Base-by-base conservation (phyloP, 2,797 vertebrate species). In the Chelon auratus region DNA sequence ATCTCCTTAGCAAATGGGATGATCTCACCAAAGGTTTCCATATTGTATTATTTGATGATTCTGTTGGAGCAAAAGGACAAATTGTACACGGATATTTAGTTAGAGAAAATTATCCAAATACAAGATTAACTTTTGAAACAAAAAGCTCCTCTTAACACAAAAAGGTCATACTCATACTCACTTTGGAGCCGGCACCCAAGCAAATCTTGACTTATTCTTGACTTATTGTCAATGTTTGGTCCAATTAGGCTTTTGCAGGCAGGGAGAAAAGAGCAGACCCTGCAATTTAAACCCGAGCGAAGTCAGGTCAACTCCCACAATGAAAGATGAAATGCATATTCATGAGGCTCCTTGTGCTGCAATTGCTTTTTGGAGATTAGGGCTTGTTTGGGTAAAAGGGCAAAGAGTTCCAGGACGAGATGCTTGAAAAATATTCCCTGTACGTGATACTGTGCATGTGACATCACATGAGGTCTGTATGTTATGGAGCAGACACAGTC, bases 1-100 rank as follows among this genome's bases (percentile, higher is more conserved):
- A 97, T 91, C 77, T 97, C 96, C 52, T 87, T 96, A 47, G 95
- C 95, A 4, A 98, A 97, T 5, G 95, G 96, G 68, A 97, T 91
- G 78, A 98, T 87, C 86, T 97, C 96, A 0, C 93, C 92, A 57
- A 96, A 83, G 14, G 86, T 93, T 59, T 96, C 95, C 97, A 97
- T 98, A 3, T 30, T 75, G 5, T 54, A 15, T 51, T 64, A 15
- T 55, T 58, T 50, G 60, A 45, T 58, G n/a, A 42, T 36, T 67
- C 82, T 92, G 69, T 61, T 57, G 39, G 64, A 42, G 5, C 1
- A 40, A 69, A 69, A 82, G 10, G 3, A 52, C 4, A 56, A 22
- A 20, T 15, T 9, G 10, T 30, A 66, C 36, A 18, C 7, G 17
- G 3, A 51, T 47, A 9, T 40, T 68, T 53, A 17, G 12, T 70